Conservation (phyloP, 2,888 invertebrate genomes). For the Athrips mouffetella region DNA sequence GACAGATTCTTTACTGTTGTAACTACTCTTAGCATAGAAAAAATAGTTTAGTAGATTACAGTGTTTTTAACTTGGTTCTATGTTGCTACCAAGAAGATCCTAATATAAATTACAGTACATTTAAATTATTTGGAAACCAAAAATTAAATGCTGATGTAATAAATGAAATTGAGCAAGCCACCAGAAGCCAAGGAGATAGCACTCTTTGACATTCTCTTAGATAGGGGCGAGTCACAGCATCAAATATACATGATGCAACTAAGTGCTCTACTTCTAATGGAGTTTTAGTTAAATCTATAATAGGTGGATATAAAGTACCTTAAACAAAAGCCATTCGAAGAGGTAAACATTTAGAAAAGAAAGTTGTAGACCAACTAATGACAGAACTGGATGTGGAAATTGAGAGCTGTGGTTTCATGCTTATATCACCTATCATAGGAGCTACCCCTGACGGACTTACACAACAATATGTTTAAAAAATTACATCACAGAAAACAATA, state of each 20-base stretch:
- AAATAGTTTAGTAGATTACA: too few species aligned
- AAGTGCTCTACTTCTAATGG: background rate
- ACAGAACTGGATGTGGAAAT: background rate
- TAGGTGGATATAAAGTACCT: background rate
- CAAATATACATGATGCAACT: background rate
- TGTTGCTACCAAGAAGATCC: too few species aligned
- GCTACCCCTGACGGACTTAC: too few species aligned
- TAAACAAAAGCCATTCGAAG: background rate
- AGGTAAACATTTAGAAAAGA: background rate
- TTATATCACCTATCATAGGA: background rate
- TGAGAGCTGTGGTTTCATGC: background rate
- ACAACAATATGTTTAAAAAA: too few species aligned
- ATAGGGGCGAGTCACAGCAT: background rate
- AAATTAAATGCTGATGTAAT: background rate
- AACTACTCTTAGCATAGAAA: too few species aligned
- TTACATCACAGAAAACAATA: too few species aligned
- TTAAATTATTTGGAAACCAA: background rate
- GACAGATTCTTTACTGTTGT: too few species aligned
- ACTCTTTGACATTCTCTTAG: background rate
- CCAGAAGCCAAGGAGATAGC: background rate
- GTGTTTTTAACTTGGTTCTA: too few species aligned
- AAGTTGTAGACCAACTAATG: background rate
- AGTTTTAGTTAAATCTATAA: background rate
- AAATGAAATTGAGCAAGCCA: background rate
- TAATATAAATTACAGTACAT: too few species aligned